A percentile compares a stretch with the other conserved stretches of the same genome.
Conservation (phyloP, 2,888 invertebrate species). For the Alloscopus bannaensis region DNA sequence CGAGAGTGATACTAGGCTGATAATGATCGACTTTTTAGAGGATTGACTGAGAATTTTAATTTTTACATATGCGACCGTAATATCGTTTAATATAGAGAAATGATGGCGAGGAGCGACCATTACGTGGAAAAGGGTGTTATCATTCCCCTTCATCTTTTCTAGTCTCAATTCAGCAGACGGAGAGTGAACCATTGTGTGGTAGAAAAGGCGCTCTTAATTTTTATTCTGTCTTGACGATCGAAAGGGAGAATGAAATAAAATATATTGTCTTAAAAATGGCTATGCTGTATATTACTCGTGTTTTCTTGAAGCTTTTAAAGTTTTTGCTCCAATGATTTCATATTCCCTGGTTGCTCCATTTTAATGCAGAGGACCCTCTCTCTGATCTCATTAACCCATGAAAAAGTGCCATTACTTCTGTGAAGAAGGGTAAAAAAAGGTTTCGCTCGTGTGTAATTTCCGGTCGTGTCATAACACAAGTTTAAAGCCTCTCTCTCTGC, state of each 20-base stretch:
- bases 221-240: conserved; percentile 6
- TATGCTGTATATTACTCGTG: background rate
- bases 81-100: no score
- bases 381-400: conserved; percentile 37
- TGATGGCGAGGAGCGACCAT: no score
- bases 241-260: background rate
- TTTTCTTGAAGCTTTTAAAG: conserved; percentile 18
- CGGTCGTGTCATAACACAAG: background rate
- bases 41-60: no score
- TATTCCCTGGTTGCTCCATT: conserved; percentile 48
- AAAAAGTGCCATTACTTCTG: no score
- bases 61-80: no score
- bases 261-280: background rate
- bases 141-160: conserved; percentile 14
- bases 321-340: conserved; percentile 55
- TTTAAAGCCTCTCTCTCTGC: background rate
- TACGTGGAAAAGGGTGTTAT: conserved; percentile 1
- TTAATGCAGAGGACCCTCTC: conserved; percentile 22
- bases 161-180: conserved; percentile 27
- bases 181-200: no score
- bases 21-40: no score
- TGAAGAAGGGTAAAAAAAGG: background rate
- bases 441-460: background rate
- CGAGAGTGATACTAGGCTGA: no score
- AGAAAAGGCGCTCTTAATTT: no score